Conservation (phyloP, 2,797 vertebrate species). For the Chelidonichthys spinosus region DNA sequence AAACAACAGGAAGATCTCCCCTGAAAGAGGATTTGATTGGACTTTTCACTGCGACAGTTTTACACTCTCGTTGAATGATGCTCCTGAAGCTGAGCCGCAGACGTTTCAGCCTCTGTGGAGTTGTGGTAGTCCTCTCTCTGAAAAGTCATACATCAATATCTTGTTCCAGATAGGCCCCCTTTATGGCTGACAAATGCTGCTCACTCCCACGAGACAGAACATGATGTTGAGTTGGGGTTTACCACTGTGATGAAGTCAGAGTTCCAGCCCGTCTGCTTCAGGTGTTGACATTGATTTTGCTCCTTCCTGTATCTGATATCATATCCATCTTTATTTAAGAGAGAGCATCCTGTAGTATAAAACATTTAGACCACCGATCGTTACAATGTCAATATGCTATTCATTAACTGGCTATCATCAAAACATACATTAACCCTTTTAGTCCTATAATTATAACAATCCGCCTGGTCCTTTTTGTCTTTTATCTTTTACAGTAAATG, state of each 20-base stretch:
- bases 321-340: not conserved
- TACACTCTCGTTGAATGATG: slow-evolving; percentile 21
- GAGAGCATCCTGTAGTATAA: not conserved
- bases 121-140: slow-evolving; percentile 6
- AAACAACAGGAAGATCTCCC: not conserved
- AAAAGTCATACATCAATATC: slow-evolving; percentile 33
- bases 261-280: not conserved
- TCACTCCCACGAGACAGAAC: not conserved
- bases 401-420: not conserved
- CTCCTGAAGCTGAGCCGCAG: not conserved
- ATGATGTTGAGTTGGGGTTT: not conserved
- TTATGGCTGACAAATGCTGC: slow-evolving; percentile 27
- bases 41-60: slow-evolving; percentile 8
- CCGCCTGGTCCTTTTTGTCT: no score
- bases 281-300: not conserved
- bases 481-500: no score
- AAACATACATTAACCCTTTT: not conserved
- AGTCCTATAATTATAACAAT: no score
- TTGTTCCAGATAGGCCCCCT: slow-evolving; percentile 12
- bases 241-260: not conserved
- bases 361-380: not conserved
- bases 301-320: not conserved
- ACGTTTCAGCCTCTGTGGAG: slow-evolving; percentile 7
- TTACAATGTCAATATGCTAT: not conserved
- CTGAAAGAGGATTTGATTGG: not conserved